Evolutionary conservation across 2,113 vertebrate genomes (phyloP).

Genomic region (Melanerpes formicivorus): DNA sequence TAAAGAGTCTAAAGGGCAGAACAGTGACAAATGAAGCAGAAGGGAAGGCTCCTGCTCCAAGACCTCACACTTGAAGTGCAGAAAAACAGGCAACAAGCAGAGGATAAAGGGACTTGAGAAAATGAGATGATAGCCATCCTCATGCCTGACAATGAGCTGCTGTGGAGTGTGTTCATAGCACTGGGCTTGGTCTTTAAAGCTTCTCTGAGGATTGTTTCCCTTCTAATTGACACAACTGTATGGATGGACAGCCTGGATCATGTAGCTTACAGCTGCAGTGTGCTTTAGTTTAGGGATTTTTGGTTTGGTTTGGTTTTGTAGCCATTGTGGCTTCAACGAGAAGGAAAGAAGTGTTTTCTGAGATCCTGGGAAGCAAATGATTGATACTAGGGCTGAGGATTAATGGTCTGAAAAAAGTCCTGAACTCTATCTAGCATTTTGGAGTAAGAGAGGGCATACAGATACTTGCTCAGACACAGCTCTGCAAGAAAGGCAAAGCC

Average conservation of each 20-base stretch:
- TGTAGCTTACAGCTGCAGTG: fast-evolving
- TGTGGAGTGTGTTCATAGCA: background rate
- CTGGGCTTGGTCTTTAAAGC: background rate
- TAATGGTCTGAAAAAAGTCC: background rate
- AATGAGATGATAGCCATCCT: background rate
- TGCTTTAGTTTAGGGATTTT: background rate
- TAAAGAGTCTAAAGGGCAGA: background rate
- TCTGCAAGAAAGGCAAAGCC: background rate
- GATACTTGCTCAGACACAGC: background rate
- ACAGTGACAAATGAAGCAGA: background rate
- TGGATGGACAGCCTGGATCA: background rate
- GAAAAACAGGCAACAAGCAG: background rate
- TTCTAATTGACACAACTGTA: background rate
- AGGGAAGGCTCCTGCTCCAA: background rate
- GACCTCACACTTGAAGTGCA: background rate
- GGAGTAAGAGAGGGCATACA: background rate
- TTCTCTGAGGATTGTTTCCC: background rate
- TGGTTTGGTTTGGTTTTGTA: background rate
- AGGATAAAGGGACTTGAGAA: fast-evolving
- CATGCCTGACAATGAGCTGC: background rate
- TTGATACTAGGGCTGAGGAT: background rate
- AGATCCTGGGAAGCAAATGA: background rate
- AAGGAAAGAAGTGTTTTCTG: background rate
- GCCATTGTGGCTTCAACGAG: background rate
- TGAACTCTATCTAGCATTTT: background rate